phyloP scores from a whole-genome alignment of 2,797 vertebrate species.

The Pogoniulus pusillus region DNA sequence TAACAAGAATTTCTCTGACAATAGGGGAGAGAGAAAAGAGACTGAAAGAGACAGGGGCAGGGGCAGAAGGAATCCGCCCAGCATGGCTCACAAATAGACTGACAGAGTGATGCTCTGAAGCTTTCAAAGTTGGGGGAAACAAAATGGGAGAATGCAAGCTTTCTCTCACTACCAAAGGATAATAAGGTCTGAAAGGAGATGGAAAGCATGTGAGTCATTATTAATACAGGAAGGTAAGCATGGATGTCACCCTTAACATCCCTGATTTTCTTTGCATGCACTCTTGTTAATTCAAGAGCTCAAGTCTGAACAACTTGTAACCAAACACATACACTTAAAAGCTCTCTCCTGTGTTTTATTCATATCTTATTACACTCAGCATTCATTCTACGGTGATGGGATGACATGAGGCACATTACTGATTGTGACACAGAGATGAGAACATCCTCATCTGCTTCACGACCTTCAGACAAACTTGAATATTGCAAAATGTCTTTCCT shows the following conservation, averaged over 20 bases:
- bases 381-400: background rate
- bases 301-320: background rate
- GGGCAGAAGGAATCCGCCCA: background rate
- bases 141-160: background rate
- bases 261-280: background rate
- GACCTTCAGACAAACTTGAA: background rate
- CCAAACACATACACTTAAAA: background rate
- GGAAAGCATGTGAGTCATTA: background rate
- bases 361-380: fast-evolving
- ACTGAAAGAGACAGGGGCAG: background rate
- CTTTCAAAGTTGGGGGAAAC: background rate
- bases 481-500: background rate
- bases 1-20: too few relatives aligned
- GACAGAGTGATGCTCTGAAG: background rate
- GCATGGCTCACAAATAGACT: background rate
- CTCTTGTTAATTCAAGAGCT: background rate
- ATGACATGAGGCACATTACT: background rate
- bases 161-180: background rate
- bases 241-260: background rate
- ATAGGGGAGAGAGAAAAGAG: background rate
- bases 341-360: background rate
- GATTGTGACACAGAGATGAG: background rate
- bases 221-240: background rate
- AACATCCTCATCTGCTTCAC: background rate
- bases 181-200: background rate